Conservation (phyloP, 2,113 vertebrate species). For the Myiozetetes cayanensis region DNA sequence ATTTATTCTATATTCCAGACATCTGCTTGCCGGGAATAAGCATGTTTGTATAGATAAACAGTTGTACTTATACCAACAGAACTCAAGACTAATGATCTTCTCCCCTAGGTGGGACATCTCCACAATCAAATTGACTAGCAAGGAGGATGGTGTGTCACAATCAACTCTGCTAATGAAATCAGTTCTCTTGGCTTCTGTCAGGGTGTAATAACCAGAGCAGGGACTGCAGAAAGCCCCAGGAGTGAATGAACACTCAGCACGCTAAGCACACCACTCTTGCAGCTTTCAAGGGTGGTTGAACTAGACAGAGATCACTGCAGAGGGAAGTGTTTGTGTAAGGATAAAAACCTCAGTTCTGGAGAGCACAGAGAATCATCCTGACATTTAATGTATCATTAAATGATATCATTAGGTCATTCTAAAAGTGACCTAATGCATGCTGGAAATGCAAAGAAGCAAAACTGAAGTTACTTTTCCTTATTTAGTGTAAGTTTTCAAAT, state of each 20-base stretch:
- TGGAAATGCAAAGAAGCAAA: not conserved
- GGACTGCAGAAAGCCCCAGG: not conserved
- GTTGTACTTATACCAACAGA: not conserved
- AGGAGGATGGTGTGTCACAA: not conserved
- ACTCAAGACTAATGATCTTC: not conserved
- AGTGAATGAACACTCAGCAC: not conserved
- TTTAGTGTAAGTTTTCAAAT: not conserved
- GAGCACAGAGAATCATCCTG: not conserved
- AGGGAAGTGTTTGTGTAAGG: not conserved
- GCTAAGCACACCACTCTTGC: not conserved
- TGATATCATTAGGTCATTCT: not conserved
- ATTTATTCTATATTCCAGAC: not conserved
- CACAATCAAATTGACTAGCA: not conserved
- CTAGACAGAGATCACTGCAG: not conserved
- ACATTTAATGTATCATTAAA: not conserved
- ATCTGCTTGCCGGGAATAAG: not conserved
- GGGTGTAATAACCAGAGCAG: not conserved
- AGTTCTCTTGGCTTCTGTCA: not conserved
- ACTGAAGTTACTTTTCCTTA: not conserved
- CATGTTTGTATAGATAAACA: not conserved
- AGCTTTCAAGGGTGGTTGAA: not conserved
- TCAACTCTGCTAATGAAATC: not conserved
- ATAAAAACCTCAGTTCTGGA: not conserved
- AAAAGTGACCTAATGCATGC: not conserved
- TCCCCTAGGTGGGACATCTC: not conserved